Evolutionary conservation across 2,888 invertebrate species (phyloP).

Genomic region (Drosophila colorata): DNA sequence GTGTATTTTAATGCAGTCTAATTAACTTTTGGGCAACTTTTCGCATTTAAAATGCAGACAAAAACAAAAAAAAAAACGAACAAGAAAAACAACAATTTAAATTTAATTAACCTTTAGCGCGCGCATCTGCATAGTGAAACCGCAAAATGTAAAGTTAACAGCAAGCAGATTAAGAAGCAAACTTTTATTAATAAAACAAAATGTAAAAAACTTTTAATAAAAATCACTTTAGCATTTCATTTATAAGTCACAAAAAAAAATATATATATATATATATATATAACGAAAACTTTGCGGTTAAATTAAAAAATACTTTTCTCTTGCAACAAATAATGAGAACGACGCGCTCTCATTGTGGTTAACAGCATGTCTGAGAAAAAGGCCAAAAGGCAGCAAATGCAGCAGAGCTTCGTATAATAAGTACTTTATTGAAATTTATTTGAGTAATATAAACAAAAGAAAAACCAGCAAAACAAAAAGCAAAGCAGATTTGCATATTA

Average conservation of each 20-base stretch:
- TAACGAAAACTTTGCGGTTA: slow-evolving; percentile 73
- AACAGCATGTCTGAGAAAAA: slow-evolving; percentile 16
- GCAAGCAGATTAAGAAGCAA: slow-evolving; percentile 67
- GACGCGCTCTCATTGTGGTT: slow-evolving; percentile 48
- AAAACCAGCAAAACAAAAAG: slow-evolving; percentile 24
- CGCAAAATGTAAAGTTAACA: slow-evolving; percentile 51
- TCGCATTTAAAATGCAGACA: slow-evolving; percentile 23
- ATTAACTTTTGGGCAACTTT: slow-evolving; percentile 52
- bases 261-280: slow-evolving; percentile 21
- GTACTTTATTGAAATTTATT: slow-evolving; percentile 69
- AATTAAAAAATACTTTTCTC: slow-evolving; percentile 71
- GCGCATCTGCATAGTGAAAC: slow-evolving; percentile 42
- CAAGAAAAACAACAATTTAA: slow-evolving; percentile 39
- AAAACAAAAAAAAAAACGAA: not conserved
- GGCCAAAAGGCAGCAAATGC: slow-evolving; percentile 42
- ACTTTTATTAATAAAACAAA: slow-evolving; percentile 41
- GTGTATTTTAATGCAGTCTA: slow-evolving; percentile 45
- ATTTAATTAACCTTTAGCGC: slow-evolving; percentile 67
- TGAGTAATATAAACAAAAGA: slow-evolving; percentile 32
- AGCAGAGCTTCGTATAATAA: slow-evolving; percentile 51
- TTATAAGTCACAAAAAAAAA: slow-evolving; percentile 43
- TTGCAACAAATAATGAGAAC: slow-evolving; percentile 60
- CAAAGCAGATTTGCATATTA: slow-evolving; percentile 66
- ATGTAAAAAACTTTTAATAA: slow-evolving; percentile 58
- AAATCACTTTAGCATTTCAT: slow-evolving; percentile 75